phyloP scores from a whole-genome alignment of 2,888 invertebrate species.

The Rotaria magnacalcarata region DNA sequence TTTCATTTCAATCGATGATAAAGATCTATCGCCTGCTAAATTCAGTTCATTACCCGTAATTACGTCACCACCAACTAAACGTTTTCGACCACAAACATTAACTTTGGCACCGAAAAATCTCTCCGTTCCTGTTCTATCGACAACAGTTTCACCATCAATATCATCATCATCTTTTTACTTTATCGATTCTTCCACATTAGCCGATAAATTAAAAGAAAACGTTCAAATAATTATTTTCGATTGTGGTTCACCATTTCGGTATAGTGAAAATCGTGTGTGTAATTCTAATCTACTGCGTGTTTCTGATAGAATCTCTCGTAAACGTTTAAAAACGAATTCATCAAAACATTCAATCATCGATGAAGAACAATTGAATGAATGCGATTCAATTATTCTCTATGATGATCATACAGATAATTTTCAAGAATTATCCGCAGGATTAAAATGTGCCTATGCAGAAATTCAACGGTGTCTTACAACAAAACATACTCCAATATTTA shows the following conservation, averaged over 20 bases:
- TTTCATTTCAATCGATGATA: background rate
- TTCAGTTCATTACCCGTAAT: background rate
- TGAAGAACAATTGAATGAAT: background rate
- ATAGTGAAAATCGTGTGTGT: background rate
- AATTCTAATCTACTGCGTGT: background rate
- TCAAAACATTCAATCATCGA: background rate
- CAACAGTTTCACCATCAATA: background rate
- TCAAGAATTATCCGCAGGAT: background rate
- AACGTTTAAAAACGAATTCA: background rate
- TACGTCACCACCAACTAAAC: background rate
- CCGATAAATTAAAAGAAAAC: background rate
- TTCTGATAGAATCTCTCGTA: conserved; percentile 13
- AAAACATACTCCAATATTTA: background rate
- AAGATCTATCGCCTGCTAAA: background rate
- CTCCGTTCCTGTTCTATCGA: background rate
- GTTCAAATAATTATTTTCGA: background rate
- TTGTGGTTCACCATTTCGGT: conserved; percentile 30
- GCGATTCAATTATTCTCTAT: background rate
- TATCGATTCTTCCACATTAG: background rate
- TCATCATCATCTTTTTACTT: background rate
- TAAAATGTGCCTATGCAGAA: conserved; percentile 2
- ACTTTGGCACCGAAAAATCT: background rate
- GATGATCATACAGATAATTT: background rate
- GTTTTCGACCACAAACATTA: background rate
- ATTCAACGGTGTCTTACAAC: background rate